A percentile compares a stretch with the other conserved stretches of the same genome.
Conservation (phyloP, 2,113 vertebrate genomes). For the Apodemus sylvaticus region DNA sequence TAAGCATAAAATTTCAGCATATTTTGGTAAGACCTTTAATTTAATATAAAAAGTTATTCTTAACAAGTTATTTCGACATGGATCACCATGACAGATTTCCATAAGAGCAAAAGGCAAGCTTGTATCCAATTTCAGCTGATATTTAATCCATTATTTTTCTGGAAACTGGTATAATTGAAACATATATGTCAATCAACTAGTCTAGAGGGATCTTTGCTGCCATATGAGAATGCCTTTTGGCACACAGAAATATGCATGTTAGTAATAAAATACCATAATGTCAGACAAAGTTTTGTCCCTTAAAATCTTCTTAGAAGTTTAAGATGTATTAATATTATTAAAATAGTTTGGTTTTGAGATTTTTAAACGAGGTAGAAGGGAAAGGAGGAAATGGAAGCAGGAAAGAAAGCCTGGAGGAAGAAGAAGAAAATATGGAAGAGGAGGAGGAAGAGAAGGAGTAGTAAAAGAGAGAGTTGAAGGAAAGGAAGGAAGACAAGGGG, state of each 20-base stretch:
- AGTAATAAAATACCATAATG: background rate
- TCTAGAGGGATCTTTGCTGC: background rate
- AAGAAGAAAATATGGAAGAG: background rate
- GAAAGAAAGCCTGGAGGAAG: background rate
- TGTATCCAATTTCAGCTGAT: background rate
- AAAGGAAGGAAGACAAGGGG: background rate
- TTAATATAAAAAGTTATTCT: slow-evolving; percentile 46
- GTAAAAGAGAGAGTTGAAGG: background rate
- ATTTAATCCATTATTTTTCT: background rate
- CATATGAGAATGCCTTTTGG: background rate
- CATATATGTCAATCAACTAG: background rate
- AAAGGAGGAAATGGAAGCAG: background rate
- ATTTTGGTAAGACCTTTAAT: slow-evolving; percentile 46
- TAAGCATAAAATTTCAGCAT: background rate
- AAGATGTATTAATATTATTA: background rate
- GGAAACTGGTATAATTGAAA: background rate
- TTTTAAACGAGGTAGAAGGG: background rate
- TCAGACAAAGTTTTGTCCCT: background rate
- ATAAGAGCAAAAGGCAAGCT: background rate
- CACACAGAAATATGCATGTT: background rate
- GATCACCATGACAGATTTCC: background rate
- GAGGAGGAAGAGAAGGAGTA: background rate
- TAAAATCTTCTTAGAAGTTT: background rate
- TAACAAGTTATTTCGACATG: background rate
- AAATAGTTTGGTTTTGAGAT: background rate